Percentiles rank a stretch among this genome's conserved stretches.
These are phyloP conservation scores for Indicator indicator DNA, from an alignment of 2,113 vertebrate species.

Conservation along the genomic window DNA sequence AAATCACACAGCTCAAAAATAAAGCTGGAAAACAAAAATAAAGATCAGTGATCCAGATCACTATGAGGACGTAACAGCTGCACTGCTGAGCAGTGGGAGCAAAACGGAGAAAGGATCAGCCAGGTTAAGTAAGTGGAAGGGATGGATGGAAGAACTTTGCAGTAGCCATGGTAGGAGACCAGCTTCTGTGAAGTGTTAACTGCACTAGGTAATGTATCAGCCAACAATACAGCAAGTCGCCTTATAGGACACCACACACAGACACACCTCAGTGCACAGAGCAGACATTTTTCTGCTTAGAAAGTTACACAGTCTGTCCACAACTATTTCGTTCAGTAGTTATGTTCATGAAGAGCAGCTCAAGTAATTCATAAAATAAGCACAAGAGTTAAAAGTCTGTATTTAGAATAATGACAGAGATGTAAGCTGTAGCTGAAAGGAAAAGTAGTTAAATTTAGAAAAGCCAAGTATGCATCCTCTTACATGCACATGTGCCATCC, in stretches of 20 bases:
- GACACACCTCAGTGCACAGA: background rate
- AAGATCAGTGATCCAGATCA: background rate
- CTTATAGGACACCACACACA: background rate
- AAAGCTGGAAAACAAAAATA: background rate
- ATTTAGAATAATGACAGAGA: background rate
- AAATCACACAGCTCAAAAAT: background rate
- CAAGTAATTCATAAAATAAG: background rate
- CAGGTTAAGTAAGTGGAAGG: background rate
- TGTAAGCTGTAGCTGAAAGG: background rate
- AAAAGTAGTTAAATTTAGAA: background rate
- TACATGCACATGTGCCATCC: background rate
- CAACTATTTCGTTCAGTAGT: background rate
- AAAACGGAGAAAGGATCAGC: background rate
- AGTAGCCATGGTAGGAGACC: rapidly evolving
- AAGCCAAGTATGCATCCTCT: background rate
- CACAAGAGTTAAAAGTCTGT: background rate
- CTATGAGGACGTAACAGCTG: background rate
- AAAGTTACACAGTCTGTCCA: background rate
- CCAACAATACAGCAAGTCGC: background rate
- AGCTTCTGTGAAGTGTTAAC: background rate
- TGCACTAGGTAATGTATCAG: background rate
- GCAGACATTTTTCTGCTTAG: background rate
- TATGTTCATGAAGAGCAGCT: background rate
- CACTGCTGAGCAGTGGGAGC: background rate
- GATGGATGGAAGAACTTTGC: background rate